Evolutionary conservation across 2,113 vertebrate species (phyloP), one percentile per base, ranked within the genome.

Genomic region (Pipa parva): DNA sequence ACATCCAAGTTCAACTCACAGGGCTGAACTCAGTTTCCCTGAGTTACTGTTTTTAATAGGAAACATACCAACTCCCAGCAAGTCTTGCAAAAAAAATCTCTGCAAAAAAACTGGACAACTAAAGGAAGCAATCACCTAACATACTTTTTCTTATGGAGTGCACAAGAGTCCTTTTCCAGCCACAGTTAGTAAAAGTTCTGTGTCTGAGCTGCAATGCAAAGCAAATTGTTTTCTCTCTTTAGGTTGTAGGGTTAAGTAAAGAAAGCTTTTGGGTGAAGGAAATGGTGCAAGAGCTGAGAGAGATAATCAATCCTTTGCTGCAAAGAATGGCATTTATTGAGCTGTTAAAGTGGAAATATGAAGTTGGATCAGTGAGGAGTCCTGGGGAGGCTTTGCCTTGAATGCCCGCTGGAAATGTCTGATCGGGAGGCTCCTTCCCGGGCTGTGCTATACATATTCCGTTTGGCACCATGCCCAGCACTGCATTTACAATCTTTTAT

Each of bases 401-500:
- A 59, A 68, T 68, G 65, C 56, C 65, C 65, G 65, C 45, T 60
- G 57, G 66, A 61, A 45, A 61, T 45, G 36, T 45, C 56, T 21
- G 46, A 10, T 22, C 9, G 2, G 26, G 25, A 56, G 52, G 52
- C 15, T 62, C 66, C 79, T 80, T 78, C 75, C 76, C 72, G 75
- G 74, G 76, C 79, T 76, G 77, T 66, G 77, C 80, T 76, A 76
- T 81, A 80, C 81, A 79, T 78, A 81, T 77, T 82, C 73, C 78
- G 51, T 54, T 72, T 83, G 84, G 82, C 84, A 71, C 64, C 28
- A 13, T 75, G 84, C 84, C 82, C 82, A 75, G 80, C 73, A 72
- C 75, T 80, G 79, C 84, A 83, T 83, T 83, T 82, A 62, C 84
- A 78, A 63, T 76, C 78, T 78, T 80, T 84, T 83, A 82, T 83